phyloP scores from a whole-genome alignment of 2,888 invertebrate genomes.

The Agonopterix subpropinquella region DNA sequence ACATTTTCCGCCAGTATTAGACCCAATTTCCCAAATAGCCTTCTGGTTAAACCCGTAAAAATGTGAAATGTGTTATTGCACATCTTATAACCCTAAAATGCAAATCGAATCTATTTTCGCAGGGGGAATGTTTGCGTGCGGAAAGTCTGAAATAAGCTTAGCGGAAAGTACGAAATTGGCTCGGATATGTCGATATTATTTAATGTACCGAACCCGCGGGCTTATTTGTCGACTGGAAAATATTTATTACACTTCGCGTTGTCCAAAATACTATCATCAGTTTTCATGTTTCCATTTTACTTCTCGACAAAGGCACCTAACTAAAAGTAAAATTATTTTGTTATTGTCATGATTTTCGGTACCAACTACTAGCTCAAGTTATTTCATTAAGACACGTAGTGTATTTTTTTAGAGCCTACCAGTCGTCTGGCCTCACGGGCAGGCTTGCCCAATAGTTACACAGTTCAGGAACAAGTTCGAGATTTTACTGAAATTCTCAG shows the following conservation, averaged over 20 bases:
- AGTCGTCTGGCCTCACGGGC: too few species aligned
- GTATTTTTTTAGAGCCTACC: too few species aligned
- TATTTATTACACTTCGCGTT: slow-evolving; percentile 55
- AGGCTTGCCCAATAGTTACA: too few species aligned
- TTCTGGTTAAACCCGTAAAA: slow-evolving; percentile 21
- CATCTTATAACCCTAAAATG: slow-evolving; percentile 53
- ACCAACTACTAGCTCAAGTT: too few species aligned
- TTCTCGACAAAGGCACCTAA: too few species aligned
- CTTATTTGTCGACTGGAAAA: slow-evolving; percentile 62
- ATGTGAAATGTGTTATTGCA: slow-evolving; percentile 42
- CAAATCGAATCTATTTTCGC: slow-evolving; percentile 59
- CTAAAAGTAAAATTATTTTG: too few species aligned
- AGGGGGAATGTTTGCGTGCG: slow-evolving; percentile 56
- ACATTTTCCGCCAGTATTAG: slow-evolving; percentile 1
- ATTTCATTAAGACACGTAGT: too few species aligned
- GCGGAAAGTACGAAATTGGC: slow-evolving; percentile 63
- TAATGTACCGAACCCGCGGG: slow-evolving; percentile 57
- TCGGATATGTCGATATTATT: slow-evolving; percentile 68
- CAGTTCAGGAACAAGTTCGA: too few species aligned
- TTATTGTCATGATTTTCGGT: too few species aligned
- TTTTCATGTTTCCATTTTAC: too few species aligned
- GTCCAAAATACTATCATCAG: too few species aligned
- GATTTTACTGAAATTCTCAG: too few species aligned
- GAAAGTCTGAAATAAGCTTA: slow-evolving; percentile 63
- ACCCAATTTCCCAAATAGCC: slow-evolving; percentile 24